phyloP scores from a whole-genome alignment of 2,888 invertebrate species.

The Parnassius apollo region DNA sequence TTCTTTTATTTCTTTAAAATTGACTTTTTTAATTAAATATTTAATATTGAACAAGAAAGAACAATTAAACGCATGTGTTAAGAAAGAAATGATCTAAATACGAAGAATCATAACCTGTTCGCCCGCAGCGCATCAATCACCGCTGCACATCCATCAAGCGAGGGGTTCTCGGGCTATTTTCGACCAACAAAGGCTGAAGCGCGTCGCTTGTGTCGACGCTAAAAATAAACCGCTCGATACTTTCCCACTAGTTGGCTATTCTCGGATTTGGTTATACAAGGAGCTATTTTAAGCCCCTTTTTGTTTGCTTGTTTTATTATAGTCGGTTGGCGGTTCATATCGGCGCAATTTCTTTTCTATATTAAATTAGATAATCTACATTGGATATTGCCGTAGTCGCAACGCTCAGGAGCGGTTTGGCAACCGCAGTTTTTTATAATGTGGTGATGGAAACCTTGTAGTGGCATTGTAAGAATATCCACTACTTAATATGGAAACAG shows the following conservation, averaged over 20 bases:
- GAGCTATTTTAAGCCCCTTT: conserved; percentile 55
- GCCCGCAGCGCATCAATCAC: conserved; percentile 1
- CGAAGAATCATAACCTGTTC: conserved; percentile 14
- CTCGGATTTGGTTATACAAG: conserved; percentile 59
- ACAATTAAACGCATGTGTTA: neutral
- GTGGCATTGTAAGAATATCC: too few relatives aligned
- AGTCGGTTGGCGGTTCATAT: conserved; percentile 13
- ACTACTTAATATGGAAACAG: too few relatives aligned
- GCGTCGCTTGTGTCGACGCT: conserved; percentile 50
- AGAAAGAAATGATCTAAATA: conserved; percentile 6
- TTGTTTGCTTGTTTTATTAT: conserved; percentile 44
- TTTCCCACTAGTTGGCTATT: conserved; percentile 60
- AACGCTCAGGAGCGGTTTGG: too few relatives aligned
- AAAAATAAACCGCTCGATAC: conserved; percentile 61
- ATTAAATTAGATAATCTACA: too few relatives aligned
- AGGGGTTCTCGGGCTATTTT: conserved; percentile 57
- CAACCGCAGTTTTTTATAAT: too few relatives aligned
- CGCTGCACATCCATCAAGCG: conserved; percentile 39
- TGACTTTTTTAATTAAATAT: too few relatives aligned
- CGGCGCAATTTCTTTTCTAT: too few relatives aligned
- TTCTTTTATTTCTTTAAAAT: too few relatives aligned
- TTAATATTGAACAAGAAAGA: neutral
- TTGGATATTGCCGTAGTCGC: too few relatives aligned
- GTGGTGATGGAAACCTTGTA: too few relatives aligned
- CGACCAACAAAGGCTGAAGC: conserved; percentile 62